phyloP scores from a whole-genome alignment of 2,888 invertebrate species.

The Ophion obscuratus region DNA sequence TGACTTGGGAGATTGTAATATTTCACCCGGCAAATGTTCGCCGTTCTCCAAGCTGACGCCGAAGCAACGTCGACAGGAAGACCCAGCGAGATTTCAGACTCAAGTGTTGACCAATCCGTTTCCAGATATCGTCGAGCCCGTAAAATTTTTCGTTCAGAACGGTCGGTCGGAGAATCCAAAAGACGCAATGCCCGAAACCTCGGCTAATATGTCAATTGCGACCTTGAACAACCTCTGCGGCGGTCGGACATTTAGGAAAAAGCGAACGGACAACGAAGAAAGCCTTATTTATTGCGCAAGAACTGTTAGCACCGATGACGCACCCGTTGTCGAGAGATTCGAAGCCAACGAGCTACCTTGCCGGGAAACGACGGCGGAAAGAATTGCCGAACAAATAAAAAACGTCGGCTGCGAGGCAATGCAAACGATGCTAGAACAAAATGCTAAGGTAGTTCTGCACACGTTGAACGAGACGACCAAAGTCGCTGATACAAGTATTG shows the following conservation, averaged over 20 bases:
- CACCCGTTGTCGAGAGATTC: slow-evolving; percentile 13
- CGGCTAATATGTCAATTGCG: slow-evolving; percentile 75
- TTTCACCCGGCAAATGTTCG: slow-evolving; percentile 74
- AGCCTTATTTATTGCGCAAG: slow-evolving; percentile 91
- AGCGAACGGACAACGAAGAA: slow-evolving; percentile 80
- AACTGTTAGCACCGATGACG: slow-evolving; percentile 85
- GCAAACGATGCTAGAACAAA: slow-evolving; percentile 85
- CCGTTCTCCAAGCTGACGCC: slow-evolving; percentile 85
- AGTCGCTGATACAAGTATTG: slow-evolving; percentile 83
- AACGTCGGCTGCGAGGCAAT: slow-evolving; percentile 80
- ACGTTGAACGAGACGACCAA: slow-evolving; percentile 85
- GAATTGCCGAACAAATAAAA: neutral
- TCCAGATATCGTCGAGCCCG: slow-evolving; percentile 69
- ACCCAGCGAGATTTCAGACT: slow-evolving; percentile 89
- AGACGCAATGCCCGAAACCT: slow-evolving; percentile 69
- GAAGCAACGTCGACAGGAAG: slow-evolving; percentile 88
- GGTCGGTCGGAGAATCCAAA: slow-evolving; percentile 53
- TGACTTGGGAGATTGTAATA: slow-evolving; percentile 67
- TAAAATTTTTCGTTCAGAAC: slow-evolving; percentile 12
- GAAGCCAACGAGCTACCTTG: neutral
- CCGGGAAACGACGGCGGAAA: slow-evolving; percentile 6
- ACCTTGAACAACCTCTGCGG: slow-evolving; percentile 73
- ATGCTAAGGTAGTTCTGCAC: slow-evolving; percentile 86
- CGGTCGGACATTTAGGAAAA: slow-evolving; percentile 70
- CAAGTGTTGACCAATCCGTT: slow-evolving; percentile 85